Evolutionary conservation across 1,140 invertebrate genomes (phyloP), one percentile per base, ranked within the genome.

Genomic region (Rhagoletis pomonella): DNA sequence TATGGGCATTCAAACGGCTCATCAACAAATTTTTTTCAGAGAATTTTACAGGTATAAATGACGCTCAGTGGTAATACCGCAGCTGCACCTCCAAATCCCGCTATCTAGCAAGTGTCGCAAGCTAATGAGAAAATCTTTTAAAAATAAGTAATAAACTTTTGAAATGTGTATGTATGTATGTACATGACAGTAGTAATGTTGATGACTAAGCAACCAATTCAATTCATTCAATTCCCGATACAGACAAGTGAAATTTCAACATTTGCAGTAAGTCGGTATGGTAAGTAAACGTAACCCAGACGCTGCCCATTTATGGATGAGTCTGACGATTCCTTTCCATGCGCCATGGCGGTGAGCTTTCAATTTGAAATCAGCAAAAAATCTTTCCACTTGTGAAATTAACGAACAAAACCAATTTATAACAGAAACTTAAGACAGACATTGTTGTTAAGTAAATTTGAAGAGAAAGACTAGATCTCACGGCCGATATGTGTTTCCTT

Each of bases 301-400:
- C 50, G 47, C 2, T 81, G 50, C 19, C 73, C 73, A 55, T 81
- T 81, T 81, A 81, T 81, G 47, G 73, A 47, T 55, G 73, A 81
- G 73, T n/a, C 47, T 81, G 50, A 55, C n/a, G 17, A 81, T 81
- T 81, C 44, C 17, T 4, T 81, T 81, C 44, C 14, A 4, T 47
- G 67, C 29, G 4, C 39, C 14, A 47, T 14, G 39, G 39, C 6
- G 73, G 10, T 81, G 50, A 81, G 47, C 55, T 81, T 81, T 81
- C 19, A 58, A 55, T 81, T 55, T 81, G 47, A 50, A 81, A 58
- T 19, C 14, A 12, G 12, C 17, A 73, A 19, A 29, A 42, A 67
- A 69, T 1, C 12, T 42, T 44, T 12, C 42, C 67, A 44, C 67
- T 67, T 67, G 29, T 39, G 14, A 39, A 67, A 67, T 67, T 47